phyloP scores from a whole-genome alignment of 2,797 vertebrate species.

The Rousettus madagascariensis region DNA sequence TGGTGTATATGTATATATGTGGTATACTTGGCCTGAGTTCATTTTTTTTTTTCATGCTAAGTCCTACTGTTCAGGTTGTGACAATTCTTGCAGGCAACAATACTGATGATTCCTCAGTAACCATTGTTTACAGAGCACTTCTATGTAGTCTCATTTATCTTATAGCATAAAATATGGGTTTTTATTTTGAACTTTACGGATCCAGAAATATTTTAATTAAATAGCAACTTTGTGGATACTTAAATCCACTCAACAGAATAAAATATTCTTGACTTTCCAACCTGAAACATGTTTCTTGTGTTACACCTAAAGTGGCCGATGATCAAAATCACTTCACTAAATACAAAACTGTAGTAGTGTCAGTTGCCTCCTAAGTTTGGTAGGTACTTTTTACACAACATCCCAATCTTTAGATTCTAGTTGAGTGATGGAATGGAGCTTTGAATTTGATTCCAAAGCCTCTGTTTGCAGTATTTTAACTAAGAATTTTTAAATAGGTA shows the following conservation, averaged over 20 bases:
- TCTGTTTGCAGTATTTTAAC: not conserved
- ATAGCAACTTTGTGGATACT: not conserved
- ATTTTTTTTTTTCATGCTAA: slow-evolving; percentile 20
- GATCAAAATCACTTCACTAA: not conserved
- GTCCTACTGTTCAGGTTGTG: not conserved
- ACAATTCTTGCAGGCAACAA: not conserved
- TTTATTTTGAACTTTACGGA: not conserved
- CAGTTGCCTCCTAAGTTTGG: not conserved
- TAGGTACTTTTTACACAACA: not conserved
- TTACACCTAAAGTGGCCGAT: not conserved
- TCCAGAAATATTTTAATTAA: not conserved
- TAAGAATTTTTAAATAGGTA: not conserved
- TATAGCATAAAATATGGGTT: not conserved
- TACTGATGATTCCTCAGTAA: not conserved
- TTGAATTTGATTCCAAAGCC: not conserved
- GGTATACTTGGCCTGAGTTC: not conserved
- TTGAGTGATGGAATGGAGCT: not conserved
- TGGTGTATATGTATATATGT: not conserved
- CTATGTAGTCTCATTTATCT: not conserved
- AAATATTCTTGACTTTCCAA: not conserved
- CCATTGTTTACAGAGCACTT: not conserved
- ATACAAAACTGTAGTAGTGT: not conserved
- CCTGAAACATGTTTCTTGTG: not conserved
- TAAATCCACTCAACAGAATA: not conserved
- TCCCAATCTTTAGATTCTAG: not conserved